Evolutionary conservation across 2,113 vertebrate species (phyloP).

Genomic region (Hippocampus abdominalis): DNA sequence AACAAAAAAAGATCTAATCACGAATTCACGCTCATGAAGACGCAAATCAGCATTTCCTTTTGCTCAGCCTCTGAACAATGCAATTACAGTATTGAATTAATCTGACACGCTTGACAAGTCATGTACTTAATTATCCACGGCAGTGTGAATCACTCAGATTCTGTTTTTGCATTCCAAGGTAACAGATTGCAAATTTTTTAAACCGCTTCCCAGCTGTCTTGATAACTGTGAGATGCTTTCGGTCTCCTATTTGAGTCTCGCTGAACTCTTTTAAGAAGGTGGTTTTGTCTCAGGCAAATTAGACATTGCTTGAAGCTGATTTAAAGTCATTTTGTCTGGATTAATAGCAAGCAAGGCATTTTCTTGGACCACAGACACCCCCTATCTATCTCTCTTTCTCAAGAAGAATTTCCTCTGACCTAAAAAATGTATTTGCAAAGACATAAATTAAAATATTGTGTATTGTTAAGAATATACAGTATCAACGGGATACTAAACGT

Average conservation of each 20-base stretch:
- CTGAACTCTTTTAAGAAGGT: neutral
- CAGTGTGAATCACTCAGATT: neutral
- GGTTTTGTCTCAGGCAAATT: neutral
- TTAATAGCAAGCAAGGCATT: neutral
- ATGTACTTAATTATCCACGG: conserved; percentile 12
- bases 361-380: too few relatives aligned
- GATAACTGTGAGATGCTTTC: neutral
- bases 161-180: neutral
- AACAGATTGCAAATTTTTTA: neutral
- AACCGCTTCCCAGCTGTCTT: neutral
- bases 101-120: conserved; percentile 36
- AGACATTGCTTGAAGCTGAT: neutral
- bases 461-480: too few relatives aligned
- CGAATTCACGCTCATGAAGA: conserved; percentile 1
- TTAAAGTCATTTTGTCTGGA: neutral
- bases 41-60: conserved; percentile 31
- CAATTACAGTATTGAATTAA: conserved; percentile 49
- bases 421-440: too few relatives aligned
- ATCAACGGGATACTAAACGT: too few relatives aligned
- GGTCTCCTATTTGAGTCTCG: neutral
- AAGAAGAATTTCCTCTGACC: too few relatives aligned
- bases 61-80: conserved; percentile 23
- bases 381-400: too few relatives aligned
- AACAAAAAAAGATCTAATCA: conserved; percentile 5
- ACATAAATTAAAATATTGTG: neutral